Base-by-base conservation (phyloP, 1,140 invertebrate genomes). In the Bombus vancouverensis region DNA sequence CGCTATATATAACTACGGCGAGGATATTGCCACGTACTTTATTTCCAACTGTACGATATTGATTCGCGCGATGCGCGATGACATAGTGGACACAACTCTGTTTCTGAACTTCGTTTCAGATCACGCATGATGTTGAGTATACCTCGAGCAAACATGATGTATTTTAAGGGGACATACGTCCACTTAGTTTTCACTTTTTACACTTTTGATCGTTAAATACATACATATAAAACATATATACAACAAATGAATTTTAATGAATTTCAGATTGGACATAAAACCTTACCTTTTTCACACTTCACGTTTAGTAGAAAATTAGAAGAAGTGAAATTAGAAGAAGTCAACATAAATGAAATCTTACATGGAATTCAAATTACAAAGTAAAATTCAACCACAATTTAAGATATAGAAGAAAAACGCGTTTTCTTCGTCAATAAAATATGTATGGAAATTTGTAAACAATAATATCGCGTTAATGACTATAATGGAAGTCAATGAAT, bases 21-120 rank as follows among this genome's bases (percentile, higher is more conserved):
- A 80, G 76, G 83, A 79, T 85, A 85, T 85, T 79, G 68, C 76
- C 76, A 80, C 68, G 66, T 85, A 79, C 32, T 62, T 85, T 85
- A 85, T 72, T 72, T 80, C 83, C 37, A 80, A 68, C 75, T 28
- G 13, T 18, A 32, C 15, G 10, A 34, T 85, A 85, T 85, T 37
- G 83, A 85, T 85, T 72, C 5, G 32, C 1, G 25, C 9, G 66
- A 47, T 85, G 62, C 10, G 12, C 53, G 53, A 72, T 47, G 83
- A 79, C 28, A 79, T n/a, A n/a, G n/a, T 37, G 18, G 25, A 32
- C 13, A 53, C 44, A 59, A 71, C 66, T 44, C 39, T 25, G 32
- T 8, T 68, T 34, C 18, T 80, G 47, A 84, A 84, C 66, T 84
- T 81, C 28, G 32, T 22, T 42, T 42, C 39, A 13, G 32, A 74